These are phyloP conservation scores for Todus mexicanus DNA, from an alignment of 2,797 vertebrate species.

Conservation along the genomic window DNA sequence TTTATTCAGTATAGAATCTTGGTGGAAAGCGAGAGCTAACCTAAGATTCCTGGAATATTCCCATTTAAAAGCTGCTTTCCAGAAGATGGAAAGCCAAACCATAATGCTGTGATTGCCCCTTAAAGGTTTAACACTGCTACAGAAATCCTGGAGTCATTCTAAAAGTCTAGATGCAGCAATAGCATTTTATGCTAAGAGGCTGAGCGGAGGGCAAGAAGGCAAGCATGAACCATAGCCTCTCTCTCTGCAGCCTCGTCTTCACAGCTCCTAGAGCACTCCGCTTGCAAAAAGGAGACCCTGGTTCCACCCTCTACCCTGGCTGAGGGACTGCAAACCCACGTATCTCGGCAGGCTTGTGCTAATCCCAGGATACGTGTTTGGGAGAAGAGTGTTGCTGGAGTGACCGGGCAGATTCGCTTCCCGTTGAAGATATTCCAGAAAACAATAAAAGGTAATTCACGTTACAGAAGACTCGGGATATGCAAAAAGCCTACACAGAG, in stretches of 20 bases:
- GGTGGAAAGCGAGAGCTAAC: neutral
- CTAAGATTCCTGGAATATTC: neutral
- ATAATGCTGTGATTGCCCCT: neutral
- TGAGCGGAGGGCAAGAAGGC: neutral
- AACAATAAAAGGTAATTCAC: neutral
- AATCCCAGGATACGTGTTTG: neutral
- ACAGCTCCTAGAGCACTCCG: neutral
- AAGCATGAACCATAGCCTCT: neutral
- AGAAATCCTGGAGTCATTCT: neutral
- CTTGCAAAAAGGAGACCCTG: neutral
- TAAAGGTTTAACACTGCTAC: neutral
- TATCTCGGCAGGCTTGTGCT: neutral
- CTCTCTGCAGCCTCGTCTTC: neutral
- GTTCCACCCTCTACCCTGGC: neutral
- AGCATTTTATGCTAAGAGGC: neutral
- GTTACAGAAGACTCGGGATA: neutral
- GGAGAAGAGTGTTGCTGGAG: neutral
- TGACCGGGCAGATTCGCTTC: fast-evolving
- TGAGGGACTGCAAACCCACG: neutral
- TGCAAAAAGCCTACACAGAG: neutral
- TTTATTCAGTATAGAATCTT: neutral
- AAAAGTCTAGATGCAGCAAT: neutral
- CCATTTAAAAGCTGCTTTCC: neutral
- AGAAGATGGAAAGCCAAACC: neutral
- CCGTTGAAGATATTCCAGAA: neutral